Percentiles rank a stretch among this genome's conserved stretches.
These are phyloP conservation scores for Geotria australis DNA, from an alignment of 2,797 vertebrate species.

Conservation along the genomic window DNA sequence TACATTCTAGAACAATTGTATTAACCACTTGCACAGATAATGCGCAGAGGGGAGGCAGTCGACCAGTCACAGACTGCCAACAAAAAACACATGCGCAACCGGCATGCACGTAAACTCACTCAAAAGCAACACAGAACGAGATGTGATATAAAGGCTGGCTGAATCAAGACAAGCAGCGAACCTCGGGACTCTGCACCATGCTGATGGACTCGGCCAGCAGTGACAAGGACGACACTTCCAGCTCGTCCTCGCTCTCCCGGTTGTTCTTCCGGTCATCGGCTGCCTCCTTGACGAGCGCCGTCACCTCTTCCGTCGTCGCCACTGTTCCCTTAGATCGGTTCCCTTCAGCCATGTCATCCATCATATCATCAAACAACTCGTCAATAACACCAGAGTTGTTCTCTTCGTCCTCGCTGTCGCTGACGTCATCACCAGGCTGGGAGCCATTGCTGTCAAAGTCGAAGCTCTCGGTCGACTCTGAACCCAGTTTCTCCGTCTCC, in stretches of 20 bases:
- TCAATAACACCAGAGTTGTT: constrained; percentile 20
- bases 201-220: constrained; percentile 24
- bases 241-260: constrained; percentile 9
- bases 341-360: constrained; percentile 2
- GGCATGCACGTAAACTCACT: too few species aligned
- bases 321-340: constrained; percentile 5
- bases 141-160: too few species aligned
- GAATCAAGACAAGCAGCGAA: too few species aligned
- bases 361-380: constrained; percentile 23
- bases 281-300: constrained; percentile 1
- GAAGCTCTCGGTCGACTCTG: too few species aligned
- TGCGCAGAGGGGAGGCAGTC: too few species aligned
- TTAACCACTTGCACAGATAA: too few species aligned
- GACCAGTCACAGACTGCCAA: too few species aligned
- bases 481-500: too few species aligned
- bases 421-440: constrained; percentile 2
- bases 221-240: constrained; percentile 18
- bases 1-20: too few species aligned
- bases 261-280: constrained; percentile 1
- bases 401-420: constrained; percentile 1
- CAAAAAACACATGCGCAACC: too few species aligned
- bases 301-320: constrained; percentile 6
- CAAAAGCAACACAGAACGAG: too few species aligned
- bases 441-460: too few species aligned
- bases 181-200: neutral